These are phyloP conservation scores for Formicarius rufipectus DNA, from an alignment of 2,113 vertebrate species.

Conservation along the genomic window DNA sequence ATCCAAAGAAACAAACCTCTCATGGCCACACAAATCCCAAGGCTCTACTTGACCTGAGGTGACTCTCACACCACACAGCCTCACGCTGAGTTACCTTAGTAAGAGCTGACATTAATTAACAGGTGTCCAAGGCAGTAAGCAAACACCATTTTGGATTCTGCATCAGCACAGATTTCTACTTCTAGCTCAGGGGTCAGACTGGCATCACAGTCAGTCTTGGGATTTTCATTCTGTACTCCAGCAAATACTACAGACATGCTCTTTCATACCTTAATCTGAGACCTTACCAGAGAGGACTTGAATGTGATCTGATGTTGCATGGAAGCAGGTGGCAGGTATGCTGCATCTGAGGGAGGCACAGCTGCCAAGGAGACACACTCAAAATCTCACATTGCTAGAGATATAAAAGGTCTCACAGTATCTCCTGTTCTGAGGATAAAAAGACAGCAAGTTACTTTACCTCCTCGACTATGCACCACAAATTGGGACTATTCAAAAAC, in stretches of 20 bases:
- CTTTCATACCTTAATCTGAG: neutral
- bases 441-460: neutral
- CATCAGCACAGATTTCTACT: neutral
- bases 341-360: neutral
- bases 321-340: neutral
- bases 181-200: neutral
- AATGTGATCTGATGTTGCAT: neutral
- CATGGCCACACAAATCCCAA: rapidly evolving
- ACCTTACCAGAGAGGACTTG: neutral
- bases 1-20: neutral
- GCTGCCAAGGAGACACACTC: neutral
- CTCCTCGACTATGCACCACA: neutral
- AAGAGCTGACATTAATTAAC: neutral
- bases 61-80: neutral
- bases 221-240: neutral
- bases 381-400: neutral
- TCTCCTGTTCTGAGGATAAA: neutral
- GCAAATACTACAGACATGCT: neutral
- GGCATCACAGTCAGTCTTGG: neutral
- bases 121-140: neutral
- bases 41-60: neutral
- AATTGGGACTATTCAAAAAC: neutral
- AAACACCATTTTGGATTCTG: neutral
- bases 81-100: neutral
- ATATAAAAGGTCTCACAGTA: neutral